phyloP scores from a whole-genome alignment of 2,113 vertebrate species.

The Malurus elegans region DNA sequence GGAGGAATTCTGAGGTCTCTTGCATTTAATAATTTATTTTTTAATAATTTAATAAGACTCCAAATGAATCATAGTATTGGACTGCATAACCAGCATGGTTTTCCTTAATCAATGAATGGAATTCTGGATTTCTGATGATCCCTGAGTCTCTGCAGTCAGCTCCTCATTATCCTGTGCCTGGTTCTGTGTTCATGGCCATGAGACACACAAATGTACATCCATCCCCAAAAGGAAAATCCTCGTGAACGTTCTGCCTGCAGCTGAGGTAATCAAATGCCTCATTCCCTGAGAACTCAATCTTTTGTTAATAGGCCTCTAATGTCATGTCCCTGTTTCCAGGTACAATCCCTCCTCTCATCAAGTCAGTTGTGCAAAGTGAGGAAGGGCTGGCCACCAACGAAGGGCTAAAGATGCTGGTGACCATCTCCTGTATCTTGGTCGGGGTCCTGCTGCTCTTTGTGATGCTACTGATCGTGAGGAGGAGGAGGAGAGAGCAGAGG shows the following conservation, averaged over 20 bases:
- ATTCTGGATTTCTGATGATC: background rate
- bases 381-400: constrained; percentile 91
- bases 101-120: background rate
- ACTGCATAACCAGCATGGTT: background rate
- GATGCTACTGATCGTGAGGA: constrained; percentile 88
- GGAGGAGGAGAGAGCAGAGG: constrained; percentile 92
- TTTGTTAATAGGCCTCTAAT: constrained; percentile 60
- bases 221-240: background rate
- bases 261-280: background rate
- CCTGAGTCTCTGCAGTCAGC: background rate
- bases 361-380: constrained; percentile 88
- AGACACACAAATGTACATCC: background rate
- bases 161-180: background rate
- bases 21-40: background rate
- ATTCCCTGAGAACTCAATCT: constrained; percentile 26
- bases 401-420: constrained; percentile 97
- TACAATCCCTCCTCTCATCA: constrained; percentile 95
- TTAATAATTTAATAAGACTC: background rate
- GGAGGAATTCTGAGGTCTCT: background rate
- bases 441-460: constrained; percentile 89
- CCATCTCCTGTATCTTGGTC: constrained; percentile 92
- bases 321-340: constrained; percentile 74
- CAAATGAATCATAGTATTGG: background rate
- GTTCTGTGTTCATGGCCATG: background rate
- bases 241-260: background rate